phyloP scores from a whole-genome alignment of 2,888 invertebrate genomes.

The Drosophila imparisetae region DNA sequence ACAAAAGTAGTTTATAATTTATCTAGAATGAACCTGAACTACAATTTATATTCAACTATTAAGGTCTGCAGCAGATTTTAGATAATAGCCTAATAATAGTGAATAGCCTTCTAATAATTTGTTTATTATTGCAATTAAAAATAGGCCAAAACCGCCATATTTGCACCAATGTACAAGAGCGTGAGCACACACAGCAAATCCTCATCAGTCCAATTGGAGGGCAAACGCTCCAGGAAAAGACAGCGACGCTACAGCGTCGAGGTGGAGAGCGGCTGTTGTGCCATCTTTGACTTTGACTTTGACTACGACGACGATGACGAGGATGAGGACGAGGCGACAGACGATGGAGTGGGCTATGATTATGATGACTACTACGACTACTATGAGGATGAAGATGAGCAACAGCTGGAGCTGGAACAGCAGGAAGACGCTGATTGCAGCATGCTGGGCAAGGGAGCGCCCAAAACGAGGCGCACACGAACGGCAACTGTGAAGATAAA shows the following conservation, averaged over 20 bases:
- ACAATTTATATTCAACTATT: background rate
- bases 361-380: slow-evolving; percentile 74
- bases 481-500: slow-evolving; percentile 35
- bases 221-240: slow-evolving; percentile 52
- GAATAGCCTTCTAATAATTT: background rate
- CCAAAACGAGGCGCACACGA: slow-evolving; percentile 34
- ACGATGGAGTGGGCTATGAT: slow-evolving; percentile 60
- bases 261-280: slow-evolving; percentile 73
- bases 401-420: slow-evolving; percentile 55
- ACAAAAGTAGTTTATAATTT: background rate
- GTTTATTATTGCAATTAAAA: background rate
- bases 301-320: slow-evolving; percentile 70
- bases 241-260: slow-evolving; percentile 63
- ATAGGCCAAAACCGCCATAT: slow-evolving; percentile 80
- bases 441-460: slow-evolving; percentile 69
- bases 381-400: slow-evolving; percentile 71
- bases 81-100: background rate
- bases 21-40: background rate
- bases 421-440: slow-evolving; percentile 75
- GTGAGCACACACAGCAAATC: slow-evolving; percentile 57
- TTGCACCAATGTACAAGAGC: slow-evolving; percentile 73
- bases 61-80: background rate
- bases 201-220: slow-evolving; percentile 42
- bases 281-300: slow-evolving; percentile 81
- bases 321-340: slow-evolving; percentile 49